Base-by-base conservation (phyloP, 2,888 invertebrate species). In the Physocephala rufipes region DNA sequence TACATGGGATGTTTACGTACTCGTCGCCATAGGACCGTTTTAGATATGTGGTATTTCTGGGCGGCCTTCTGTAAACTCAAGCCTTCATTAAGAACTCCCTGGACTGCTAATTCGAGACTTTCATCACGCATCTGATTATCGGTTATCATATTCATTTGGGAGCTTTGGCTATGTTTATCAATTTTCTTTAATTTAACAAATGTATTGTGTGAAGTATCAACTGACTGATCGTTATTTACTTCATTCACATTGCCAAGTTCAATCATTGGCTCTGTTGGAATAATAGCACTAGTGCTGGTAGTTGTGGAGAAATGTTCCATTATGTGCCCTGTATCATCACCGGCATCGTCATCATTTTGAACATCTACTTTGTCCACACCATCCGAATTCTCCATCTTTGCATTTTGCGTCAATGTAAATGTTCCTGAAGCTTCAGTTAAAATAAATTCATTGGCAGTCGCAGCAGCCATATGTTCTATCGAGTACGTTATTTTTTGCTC, bases 21-120 rank as follows among this genome's bases (percentile, higher is more conserved):
- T 2, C 85, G 79, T 13, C 86, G 81, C 86, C 86, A 86, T 1
- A 86, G 76, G 0, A 86, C 86, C 0, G 86, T 86, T 75, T 86
- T 86, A 0, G 86, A 86, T 36, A 86, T 82, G 55, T 84, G 82
- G 71, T 76, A 86, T 12, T 84, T 84, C 70, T 82, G 80, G 3
- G 86, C 85, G 1, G 86, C 86, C 69, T 86, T 86, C 67, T 86
- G 85, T 15, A 86, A 73, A 62, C 85, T 85, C 21, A 85, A 77
- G 0, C 85, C 84, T 59, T 83, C 83, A 16, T 82, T 75, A 2
- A 86, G 80, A 1, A 86, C 86, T 1, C 84, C 85, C 1, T 82
- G 78, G 0, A 83, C 83, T 2, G 86, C 86, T n/a, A 81, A 71
- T 28, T 84, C 84, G 7, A 68, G 45, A 26, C 30, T 68, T 26